Base-by-base conservation (phyloP, 2,888 invertebrate species). In the Drosophila mimica region DNA sequence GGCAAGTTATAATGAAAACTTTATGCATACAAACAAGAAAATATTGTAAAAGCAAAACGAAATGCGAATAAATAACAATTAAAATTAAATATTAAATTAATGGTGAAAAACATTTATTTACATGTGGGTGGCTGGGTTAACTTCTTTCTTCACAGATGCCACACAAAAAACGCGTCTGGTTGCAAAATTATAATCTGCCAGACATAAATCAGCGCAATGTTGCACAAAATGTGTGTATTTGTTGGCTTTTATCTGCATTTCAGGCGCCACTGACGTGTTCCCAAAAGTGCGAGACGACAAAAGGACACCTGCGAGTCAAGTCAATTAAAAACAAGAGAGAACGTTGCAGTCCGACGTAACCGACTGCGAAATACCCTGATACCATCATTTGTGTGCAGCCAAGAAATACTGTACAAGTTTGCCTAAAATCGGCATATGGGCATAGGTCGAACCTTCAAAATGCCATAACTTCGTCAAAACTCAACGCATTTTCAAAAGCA, bases 21-120 rank as follows among this genome's bases (percentile, higher is more conserved):
- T 79, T 75, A 87, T 85, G 85, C 84, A 88, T 66, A 82, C 72
- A 79, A 75, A 58, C 28, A 57, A 74, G 74, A 80, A 66, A 70
- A 78, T 89, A 89, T 89, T 86, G 85, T 85, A 82, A 89, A 74
- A 88, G 70, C 76, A 79, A 87, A 73, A 74, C 69, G 73, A 89
- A 85, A 79, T 81, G 88, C 89, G 90, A 85, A 85, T 89, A 84
- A 89, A 84, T 77, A 89, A 89, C 73, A 84, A 87, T 84, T 84
- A 84, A 82, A 85, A 89, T 89, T 88, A 84, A 84, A 89, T 84
- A 89, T 89, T 89, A 84, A 85, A 89, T 88, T 68, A 53, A 78
- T 80, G 76, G 76, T 20, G 30, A 28, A 30, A 9, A 8, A 48
- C 30, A 61, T 79, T 77, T 56, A 75, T 79, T 75, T 48, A 56